Evolutionary conservation across 92 coral and sea anemone genomes (phyloP).

Genomic region (Pocillopora meandrina): DNA sequence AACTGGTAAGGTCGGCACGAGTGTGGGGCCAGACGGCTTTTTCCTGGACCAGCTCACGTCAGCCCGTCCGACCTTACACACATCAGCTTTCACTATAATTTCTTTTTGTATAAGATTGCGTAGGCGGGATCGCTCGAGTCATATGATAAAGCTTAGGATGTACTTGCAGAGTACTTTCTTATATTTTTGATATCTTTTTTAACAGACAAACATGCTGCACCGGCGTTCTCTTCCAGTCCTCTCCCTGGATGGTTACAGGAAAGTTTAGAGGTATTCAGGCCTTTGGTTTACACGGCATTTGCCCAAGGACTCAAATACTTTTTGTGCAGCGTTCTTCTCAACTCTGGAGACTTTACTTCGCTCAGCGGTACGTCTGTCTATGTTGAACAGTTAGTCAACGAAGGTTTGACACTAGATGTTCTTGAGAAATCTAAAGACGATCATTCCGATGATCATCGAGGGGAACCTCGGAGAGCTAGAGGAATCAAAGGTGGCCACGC

Average conservation of each 20-base stretch:
- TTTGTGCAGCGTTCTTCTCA: constrained; percentile 54
- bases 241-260: constrained; percentile 49
- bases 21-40: no score
- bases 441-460: background rate
- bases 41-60: no score
- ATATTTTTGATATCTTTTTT: background rate
- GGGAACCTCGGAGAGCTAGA: background rate
- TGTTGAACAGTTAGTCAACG: constrained; percentile 40
- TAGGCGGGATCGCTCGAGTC: background rate
- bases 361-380: constrained; percentile 38
- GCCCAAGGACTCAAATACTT: constrained; percentile 70
- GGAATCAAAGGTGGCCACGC: background rate
- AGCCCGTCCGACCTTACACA: no score
- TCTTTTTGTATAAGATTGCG: no score
- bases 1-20: no score
- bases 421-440: background rate
- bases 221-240: background rate
- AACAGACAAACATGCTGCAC: constrained; percentile 13
- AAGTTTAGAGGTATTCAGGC: constrained; percentile 55
- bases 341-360: constrained; percentile 56
- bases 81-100: no score
- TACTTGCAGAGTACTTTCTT: background rate
- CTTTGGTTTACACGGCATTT: constrained; percentile 72
- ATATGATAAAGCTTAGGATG: background rate
- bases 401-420: background rate